Evolutionary conservation across 2,113 vertebrate species (phyloP), one percentile per base, ranked within the genome.

Genomic region (Hemibates koningsi): DNA sequence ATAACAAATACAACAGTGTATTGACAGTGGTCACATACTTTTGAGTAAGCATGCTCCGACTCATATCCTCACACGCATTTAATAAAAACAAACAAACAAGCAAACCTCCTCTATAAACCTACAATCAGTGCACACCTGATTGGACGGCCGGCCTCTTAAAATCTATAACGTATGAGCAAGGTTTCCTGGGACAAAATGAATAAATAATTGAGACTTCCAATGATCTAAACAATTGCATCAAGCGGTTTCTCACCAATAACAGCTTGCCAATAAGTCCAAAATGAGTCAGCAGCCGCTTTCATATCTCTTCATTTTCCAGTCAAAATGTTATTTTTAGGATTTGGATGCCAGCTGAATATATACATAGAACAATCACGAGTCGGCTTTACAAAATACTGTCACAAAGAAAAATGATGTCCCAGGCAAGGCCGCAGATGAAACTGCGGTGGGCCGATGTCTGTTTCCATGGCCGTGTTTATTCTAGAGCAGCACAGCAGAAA

Each of bases 381-480:
- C 82, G 38, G 90, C 91, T 93, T 91, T 91, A 91, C 85, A 89
- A 95, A 96, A 94, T 95, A 94, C 86, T 92, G 93, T 93, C 93
- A 94, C 82, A 29, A 91, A 93, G 93, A 95, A 88, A 92, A 94
- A 95, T 92, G 81, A 92, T 81, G 87, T 78, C 54, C 88, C 61
- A 80, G 61, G 90, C 88, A 82, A 82, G 82, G 56, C 89, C 61
- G 89, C 92, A 90, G 92, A 94, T 91, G 92, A 80, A 86, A 86
- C 88, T 84, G 87, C 52, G 52, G 93, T 89, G 73, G 48, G 84
- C 79, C 32, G 9, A 41, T 63, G 86, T 88, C 85, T 89, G 83
- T 81, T 94, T 95, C 93, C 92, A 95, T 85, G 91, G 85, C 80
- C 66, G 82, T 96, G 94, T 96, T 96, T 95, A 94, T 91, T 92